Evolutionary conservation across 2,888 invertebrate genomes (phyloP).

Genomic region (Chrysopilus asiliformis): DNA sequence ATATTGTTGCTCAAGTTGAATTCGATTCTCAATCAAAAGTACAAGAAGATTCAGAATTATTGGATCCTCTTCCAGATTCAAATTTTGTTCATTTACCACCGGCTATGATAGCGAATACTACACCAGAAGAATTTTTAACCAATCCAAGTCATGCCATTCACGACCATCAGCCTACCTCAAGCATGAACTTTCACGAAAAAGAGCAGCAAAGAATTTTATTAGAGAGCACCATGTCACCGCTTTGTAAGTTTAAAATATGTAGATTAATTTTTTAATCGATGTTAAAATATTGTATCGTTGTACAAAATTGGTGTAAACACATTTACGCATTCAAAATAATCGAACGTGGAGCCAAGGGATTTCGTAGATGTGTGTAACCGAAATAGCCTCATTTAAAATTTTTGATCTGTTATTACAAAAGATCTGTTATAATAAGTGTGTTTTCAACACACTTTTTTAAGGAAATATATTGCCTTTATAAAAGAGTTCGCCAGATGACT

Average conservation of each 20-base stretch:
- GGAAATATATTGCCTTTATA: too few relatives aligned
- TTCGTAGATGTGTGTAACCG: too few relatives aligned
- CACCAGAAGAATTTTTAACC: slow-evolving; percentile 5
- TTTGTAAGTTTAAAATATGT: slow-evolving; percentile 15
- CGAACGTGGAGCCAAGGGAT: too few relatives aligned
- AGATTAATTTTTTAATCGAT: background rate
- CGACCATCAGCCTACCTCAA: background rate
- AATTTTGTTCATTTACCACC: slow-evolving; percentile 9
- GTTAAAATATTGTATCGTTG: background rate
- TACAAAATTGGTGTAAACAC: background rate
- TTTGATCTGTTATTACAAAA: too few relatives aligned
- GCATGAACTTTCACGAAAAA: slow-evolving; percentile 7
- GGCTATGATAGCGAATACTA: slow-evolving; percentile 6
- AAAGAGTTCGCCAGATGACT: too few relatives aligned
- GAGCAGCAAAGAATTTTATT: slow-evolving; percentile 18
- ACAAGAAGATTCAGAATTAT: slow-evolving; percentile 4
- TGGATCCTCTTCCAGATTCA: too few relatives aligned
- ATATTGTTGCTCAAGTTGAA: too few relatives aligned
- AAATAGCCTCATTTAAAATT: too few relatives aligned
- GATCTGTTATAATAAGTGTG: too few relatives aligned
- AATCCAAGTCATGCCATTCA: slow-evolving; percentile 4
- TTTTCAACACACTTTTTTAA: too few relatives aligned
- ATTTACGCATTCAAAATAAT: background rate
- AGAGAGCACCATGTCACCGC: slow-evolving; percentile 21
- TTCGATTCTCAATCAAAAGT: slow-evolving; percentile 8